These are phyloP conservation scores for Chydorus sphaericus DNA, from an alignment of 2,888 invertebrate genomes.

Conservation along the genomic window DNA sequence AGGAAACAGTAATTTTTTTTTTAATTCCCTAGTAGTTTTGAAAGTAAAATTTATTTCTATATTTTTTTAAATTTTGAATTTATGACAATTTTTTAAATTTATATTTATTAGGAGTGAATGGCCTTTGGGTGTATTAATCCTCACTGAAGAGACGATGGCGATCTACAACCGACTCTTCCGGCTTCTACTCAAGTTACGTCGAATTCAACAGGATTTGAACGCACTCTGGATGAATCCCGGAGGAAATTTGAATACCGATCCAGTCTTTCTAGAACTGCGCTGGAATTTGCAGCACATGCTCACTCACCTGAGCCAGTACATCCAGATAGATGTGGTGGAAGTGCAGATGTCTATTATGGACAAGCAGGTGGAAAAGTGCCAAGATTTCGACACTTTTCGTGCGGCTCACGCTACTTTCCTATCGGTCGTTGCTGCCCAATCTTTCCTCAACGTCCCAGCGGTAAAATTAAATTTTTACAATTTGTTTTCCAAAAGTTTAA, in stretches of 20 bases:
- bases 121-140: background rate
- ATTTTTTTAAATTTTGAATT: background rate
- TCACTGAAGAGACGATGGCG: background rate
- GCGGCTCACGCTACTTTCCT: slow-evolving; percentile 1
- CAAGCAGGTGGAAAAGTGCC: background rate
- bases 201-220: slow-evolving; percentile 1
- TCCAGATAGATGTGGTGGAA: slow-evolving; percentile 9
- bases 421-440: background rate
- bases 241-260: background rate
- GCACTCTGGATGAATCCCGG: background rate
- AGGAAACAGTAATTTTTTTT: too few species aligned
- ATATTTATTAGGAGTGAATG: slow-evolving; percentile 1
- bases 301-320: slow-evolving; percentile 6
- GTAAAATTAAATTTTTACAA: background rate
- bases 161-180: slow-evolving; percentile 4
- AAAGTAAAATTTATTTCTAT: background rate
- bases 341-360: slow-evolving; percentile 6
- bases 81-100: too few species aligned
- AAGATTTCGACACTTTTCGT: slow-evolving; percentile 5
- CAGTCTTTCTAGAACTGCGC: background rate
- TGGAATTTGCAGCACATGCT: slow-evolving; percentile 3
- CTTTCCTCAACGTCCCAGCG: slow-evolving; percentile 5
- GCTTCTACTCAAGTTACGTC: background rate
- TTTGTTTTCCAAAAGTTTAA: background rate
- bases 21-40: background rate